Conservation (phyloP, 1,140 invertebrate species). For the Globodera rostochiensis region DNA sequence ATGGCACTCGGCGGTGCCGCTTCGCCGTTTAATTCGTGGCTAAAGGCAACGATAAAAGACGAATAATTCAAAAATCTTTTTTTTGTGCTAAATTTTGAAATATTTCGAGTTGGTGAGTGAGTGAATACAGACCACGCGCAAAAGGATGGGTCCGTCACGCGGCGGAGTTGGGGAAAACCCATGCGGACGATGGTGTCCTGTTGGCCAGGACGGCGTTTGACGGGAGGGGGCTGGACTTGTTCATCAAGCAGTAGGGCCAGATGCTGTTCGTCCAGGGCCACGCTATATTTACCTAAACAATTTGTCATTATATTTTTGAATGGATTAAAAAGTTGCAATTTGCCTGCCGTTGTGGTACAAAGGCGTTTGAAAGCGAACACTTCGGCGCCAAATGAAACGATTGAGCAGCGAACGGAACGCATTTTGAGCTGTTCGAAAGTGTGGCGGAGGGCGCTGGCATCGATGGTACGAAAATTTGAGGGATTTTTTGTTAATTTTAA, state of each 20-base stretch:
- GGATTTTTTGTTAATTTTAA: not conserved
- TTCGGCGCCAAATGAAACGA: constrained; percentile 38
- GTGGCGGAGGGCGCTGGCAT: constrained; percentile 20
- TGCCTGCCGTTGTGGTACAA: constrained; percentile 35
- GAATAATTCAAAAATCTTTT: constrained; percentile 4
- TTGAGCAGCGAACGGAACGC: constrained; percentile 37
- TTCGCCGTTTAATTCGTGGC: constrained; percentile 26
- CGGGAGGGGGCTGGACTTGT: constrained; percentile 38
- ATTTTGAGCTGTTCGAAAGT: constrained; percentile 40
- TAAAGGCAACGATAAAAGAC: constrained; percentile 25
- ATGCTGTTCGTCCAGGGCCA: constrained; percentile 38
- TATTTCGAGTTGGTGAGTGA: too few species aligned
- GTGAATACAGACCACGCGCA: constrained; percentile 21
- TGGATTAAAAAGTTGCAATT: not conserved
- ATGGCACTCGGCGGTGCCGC: not conserved
- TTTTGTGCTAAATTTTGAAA: too few species aligned
- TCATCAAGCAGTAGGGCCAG: constrained; percentile 37
- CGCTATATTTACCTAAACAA: constrained; percentile 41
- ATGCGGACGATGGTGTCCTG: constrained; percentile 37
- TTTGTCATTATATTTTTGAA: not conserved
- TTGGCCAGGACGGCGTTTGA: constrained; percentile 20
- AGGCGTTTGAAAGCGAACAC: constrained; percentile 40
- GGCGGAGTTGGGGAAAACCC: constrained; percentile 31
- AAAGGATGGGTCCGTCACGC: constrained; percentile 29
- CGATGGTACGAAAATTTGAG: constrained; percentile 20